Evolutionary conservation across 92 coral and sea anemone genomes (phyloP), one percentile per base, ranked within the genome.

Genomic region (Phenganax subtilis): DNA sequence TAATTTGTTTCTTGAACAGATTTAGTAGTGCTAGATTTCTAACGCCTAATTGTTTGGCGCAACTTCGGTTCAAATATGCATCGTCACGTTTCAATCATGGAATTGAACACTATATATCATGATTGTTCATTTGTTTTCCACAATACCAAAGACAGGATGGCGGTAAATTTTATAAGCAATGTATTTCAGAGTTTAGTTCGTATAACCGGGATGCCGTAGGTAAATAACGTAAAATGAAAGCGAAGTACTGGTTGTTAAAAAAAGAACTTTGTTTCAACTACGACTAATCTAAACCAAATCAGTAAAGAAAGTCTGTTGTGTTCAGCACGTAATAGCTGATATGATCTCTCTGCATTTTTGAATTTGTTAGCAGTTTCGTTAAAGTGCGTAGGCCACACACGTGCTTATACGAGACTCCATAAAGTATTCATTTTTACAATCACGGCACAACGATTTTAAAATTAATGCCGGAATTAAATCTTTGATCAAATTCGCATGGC

Each of bases 1-100:
- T 68, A 29, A 53, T 68, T 68, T 68, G 73, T 68, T 68, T 68
- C 3, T 68, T 53, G 47, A 68, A 68, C 73, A 68, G 53, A 68
- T 66, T 66, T 66, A 66, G 53, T 20, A 51, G 14, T 44, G 47
- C 9, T 68, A 37, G 47, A 37, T 37, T 29, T 68, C 54, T 9
- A 30, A 68, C 73, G 29, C 73, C 73, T 62, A 37, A 37, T 37
- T 37, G 47, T 37, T 2, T 2, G 3, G 47, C 47, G 47, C 47
- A 37, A 37, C 47, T 37, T 37, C 3, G 47, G 47, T 37, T 37
- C 47, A 37, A 1, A 62, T 20, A 14, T 53, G 47, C 73, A 37
- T 17, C 20, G 47, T 8, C 14, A 51, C 54, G 14, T 9, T 53
- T 37, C 8, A 8, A 55, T 55, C 58, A 55, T 12, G 58, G 12